A percentile compares a stretch with the other conserved stretches of the same genome.
Evolutionary conservation across 1,140 invertebrate species (phyloP).

Genomic region (Lepidotrigona ventralis): DNA sequence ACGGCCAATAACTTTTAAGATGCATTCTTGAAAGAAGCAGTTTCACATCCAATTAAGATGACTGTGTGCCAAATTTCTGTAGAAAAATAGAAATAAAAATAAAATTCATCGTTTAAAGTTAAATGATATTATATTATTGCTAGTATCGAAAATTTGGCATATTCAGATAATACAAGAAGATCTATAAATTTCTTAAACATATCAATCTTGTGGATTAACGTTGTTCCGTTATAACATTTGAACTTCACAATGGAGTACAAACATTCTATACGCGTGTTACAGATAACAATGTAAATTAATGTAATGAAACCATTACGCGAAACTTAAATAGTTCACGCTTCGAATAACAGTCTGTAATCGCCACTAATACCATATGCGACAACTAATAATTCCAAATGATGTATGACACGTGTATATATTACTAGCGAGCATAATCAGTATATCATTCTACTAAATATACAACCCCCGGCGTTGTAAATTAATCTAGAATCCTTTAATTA

Average conservation of each 20-base stretch:
- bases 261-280: neutral
- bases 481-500: neutral
- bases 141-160: too few relatives aligned
- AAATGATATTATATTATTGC: too few relatives aligned
- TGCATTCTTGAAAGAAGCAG: too few relatives aligned
- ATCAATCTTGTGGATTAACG: neutral
- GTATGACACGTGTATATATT: neutral
- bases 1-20: too few relatives aligned
- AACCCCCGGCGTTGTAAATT: neutral
- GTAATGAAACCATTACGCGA: neutral
- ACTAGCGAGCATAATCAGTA: neutral
- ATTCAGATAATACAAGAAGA: too few relatives aligned
- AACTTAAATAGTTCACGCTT: neutral
- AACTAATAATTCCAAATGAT: neutral
- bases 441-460: neutral
- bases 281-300: neutral
- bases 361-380: neutral
- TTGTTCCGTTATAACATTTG: neutral
- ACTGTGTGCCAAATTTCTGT: too few relatives aligned
- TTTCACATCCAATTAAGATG: neutral
- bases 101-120: too few relatives aligned
- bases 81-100: too few relatives aligned
- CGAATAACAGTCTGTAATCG: neutral
- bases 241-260: neutral
- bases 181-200: too few relatives aligned